Percentiles rank a stretch among this genome's conserved stretches.
These are phyloP conservation scores for Tetramorium parvispinum DNA, from an alignment of 1,140 invertebrate species.

Conservation along the genomic window DNA sequence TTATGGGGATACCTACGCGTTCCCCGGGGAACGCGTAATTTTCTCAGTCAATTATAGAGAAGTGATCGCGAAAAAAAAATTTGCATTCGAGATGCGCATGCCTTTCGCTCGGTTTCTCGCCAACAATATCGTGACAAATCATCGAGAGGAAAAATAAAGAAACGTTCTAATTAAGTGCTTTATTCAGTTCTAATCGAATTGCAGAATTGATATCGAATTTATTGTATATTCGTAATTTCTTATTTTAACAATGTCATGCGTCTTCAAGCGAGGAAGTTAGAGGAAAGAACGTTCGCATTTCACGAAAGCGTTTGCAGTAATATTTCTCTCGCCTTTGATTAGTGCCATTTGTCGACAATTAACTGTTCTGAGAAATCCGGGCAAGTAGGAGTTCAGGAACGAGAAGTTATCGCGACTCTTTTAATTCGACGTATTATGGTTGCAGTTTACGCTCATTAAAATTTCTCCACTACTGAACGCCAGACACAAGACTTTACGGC, in stretches of 20 bases:
- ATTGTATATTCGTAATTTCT: neutral
- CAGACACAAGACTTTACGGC: neutral
- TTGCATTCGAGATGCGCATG: conserved; percentile 12
- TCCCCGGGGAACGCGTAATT: conserved; percentile 32
- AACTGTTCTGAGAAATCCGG: conserved; percentile 11
- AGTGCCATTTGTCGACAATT: neutral
- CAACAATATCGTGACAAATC: neutral
- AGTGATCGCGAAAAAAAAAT: neutral
- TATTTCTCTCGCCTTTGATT: neutral
- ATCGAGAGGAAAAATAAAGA: neutral
- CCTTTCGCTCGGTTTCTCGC: neutral
- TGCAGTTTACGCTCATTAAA: conserved; percentile 10
- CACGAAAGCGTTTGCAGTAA: neutral
- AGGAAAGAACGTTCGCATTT: neutral
- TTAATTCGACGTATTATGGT: conserved; percentile 21
- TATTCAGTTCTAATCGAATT: neutral
- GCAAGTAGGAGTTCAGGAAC: conserved; percentile 9
- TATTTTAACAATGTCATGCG: neutral
- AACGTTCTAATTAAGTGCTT: neutral
- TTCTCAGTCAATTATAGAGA: neutral
- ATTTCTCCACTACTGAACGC: neutral
- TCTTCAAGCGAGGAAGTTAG: neutral
- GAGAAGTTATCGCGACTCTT: neutral
- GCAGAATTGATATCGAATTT: neutral
- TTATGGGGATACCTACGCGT: conserved; percentile 19